phyloP scores from a whole-genome alignment of 30 jellyfish, hydroid and myxozoan genomes.

The Catostylus mosaicus region DNA sequence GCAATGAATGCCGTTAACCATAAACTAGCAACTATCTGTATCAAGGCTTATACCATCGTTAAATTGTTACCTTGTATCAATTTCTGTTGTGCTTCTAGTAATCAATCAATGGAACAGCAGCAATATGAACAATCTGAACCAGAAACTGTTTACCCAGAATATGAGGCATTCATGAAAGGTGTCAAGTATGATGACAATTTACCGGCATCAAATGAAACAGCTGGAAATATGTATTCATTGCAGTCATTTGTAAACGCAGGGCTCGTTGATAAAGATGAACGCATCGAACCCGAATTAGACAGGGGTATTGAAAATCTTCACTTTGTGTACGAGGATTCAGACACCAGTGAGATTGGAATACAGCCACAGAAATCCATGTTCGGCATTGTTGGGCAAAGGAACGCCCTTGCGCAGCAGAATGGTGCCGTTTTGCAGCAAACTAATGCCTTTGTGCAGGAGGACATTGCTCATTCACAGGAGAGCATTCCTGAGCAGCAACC shows the following conservation, averaged over 20 bases:
- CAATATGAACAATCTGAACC: neutral
- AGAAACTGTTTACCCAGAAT: neutral
- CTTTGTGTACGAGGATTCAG: conserved; percentile 4
- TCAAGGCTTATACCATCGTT: too few relatives aligned
- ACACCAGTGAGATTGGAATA: conserved; percentile 1
- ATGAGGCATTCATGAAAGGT: neutral
- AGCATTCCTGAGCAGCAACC: neutral
- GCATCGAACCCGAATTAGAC: conserved; percentile 20
- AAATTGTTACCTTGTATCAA: too few relatives aligned
- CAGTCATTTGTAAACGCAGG: neutral
- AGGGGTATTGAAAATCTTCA: conserved; percentile 15
- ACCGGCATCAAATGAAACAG: neutral
- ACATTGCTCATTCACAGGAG: neutral
- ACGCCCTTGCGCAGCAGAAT: neutral
- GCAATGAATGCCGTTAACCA: too few relatives aligned
- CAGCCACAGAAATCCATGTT: neutral
- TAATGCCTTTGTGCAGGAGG: neutral
- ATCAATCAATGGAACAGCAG: too few relatives aligned
- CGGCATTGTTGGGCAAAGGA: neutral
- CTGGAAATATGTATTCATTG: too few relatives aligned
- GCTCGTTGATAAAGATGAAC: neutral
- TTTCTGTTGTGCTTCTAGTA: too few relatives aligned
- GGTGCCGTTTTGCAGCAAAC: too few relatives aligned
- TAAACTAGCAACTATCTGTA: too few relatives aligned
- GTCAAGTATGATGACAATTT: neutral